phyloP scores from a whole-genome alignment of 2,113 vertebrate genomes.

The Coregonus clupeaformis region DNA sequence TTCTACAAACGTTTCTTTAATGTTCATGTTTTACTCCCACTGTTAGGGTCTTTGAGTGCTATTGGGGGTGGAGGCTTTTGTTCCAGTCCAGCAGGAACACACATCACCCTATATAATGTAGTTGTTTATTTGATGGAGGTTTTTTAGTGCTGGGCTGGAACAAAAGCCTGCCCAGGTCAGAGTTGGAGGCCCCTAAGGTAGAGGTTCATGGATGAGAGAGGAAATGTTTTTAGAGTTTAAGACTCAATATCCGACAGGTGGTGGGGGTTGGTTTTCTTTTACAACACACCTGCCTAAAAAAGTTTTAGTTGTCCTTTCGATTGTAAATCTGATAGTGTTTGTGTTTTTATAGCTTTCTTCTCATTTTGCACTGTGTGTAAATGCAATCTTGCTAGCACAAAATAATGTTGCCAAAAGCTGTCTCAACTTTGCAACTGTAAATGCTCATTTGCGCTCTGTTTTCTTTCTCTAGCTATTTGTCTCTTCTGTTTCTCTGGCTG shows the following conservation, averaged over 20 bases:
- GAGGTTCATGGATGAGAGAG: constrained; percentile 52
- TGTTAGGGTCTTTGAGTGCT: background rate
- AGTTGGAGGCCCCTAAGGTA: constrained; percentile 5
- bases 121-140: too few relatives aligned
- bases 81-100: too few relatives aligned
- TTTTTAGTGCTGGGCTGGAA: too few relatives aligned
- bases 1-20: constrained; percentile 35
- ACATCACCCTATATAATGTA: too few relatives aligned
- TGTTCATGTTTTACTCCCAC: constrained; percentile 42
- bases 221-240: constrained; percentile 32
- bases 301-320: constrained; percentile 86
- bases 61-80: too few relatives aligned
- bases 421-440: constrained; percentile 91
- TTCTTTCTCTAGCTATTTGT: constrained; percentile 17
- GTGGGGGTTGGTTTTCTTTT: constrained; percentile 38
- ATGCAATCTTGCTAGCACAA: constrained; percentile 99
- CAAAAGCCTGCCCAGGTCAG: too few relatives aligned
- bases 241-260: constrained; percentile 64
- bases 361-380: constrained; percentile 99
- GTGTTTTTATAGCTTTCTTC: constrained; percentile 76
- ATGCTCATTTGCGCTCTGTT: constrained; percentile 79
- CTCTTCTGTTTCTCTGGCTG: background rate
- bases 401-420: constrained; percentile 91
- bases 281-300: constrained; percentile 79
- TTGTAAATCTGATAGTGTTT: constrained; percentile 87